phyloP scores from a whole-genome alignment of 2,113 vertebrate genomes.

The Hymenochirus boettgeri region DNA sequence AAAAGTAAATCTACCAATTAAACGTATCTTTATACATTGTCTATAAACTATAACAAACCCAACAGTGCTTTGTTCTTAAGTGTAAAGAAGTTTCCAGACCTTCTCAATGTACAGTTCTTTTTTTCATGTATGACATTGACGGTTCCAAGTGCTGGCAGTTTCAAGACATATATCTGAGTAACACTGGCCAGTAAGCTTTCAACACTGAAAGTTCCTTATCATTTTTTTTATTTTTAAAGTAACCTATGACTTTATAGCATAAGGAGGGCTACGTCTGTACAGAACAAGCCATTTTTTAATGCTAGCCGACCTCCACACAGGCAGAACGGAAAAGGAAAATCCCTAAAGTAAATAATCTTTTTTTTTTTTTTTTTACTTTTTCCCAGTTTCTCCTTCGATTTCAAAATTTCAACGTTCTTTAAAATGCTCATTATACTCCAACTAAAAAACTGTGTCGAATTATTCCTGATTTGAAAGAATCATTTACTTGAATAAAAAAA shows the following conservation, averaged over 20 bases:
- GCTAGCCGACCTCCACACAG: conserved; percentile 4
- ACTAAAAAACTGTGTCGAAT: no score
- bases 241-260: conserved; percentile 39
- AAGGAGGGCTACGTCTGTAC: conserved; percentile 4
- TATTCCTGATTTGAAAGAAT: conserved; percentile 31
- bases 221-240: conserved; percentile 20
- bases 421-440: conserved; percentile 33
- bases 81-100: not conserved
- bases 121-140: conserved; percentile 38
- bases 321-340: conserved; percentile 29
- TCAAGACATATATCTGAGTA: conserved; percentile 13
- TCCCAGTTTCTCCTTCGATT: conserved; percentile 12
- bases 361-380: no score
- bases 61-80: not conserved
- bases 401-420: not conserved
- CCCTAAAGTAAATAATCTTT: conserved; percentile 20
- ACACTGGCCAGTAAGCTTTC: conserved; percentile 32
- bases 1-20: not conserved
- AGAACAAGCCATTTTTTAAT: conserved; percentile 20
- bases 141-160: conserved; percentile 22
- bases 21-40: not conserved
- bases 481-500: conserved; percentile 30
- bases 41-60: not conserved
- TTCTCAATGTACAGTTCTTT: not conserved
- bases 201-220: conserved; percentile 14